Base-by-base conservation (phyloP, 2,888 invertebrate genomes). In the Volucella inanis region DNA sequence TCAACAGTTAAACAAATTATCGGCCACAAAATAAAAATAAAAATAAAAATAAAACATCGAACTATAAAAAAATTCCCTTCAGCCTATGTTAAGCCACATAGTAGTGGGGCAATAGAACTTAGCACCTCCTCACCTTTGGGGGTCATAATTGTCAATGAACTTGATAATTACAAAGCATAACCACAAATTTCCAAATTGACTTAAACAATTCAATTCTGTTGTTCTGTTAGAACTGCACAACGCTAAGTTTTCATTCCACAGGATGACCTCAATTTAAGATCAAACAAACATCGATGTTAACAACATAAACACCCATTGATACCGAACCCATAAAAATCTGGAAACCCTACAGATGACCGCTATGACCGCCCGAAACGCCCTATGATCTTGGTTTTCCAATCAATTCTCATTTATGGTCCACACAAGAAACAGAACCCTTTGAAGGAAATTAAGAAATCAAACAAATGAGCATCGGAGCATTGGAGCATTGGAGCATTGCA, bases 241-340 rank as follows among this genome's bases (percentile, higher is more conserved):
- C 6, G 31, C 31, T 2, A 31, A 4, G 31, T 6, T 31, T 31
- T 39, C 31, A 18, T 18, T 59, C 71, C 64, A 12, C 31, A 22
- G 45, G 31, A 22, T 59, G 15, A 70, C 59, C 70, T 59, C 45
- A 38, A 70, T 62, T 61, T 15, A 39, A 45, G 43, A 74, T 57
- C 74, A 52, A 59, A 61, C 59, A 47, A 43, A 22, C 50, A 68
- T 55, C n/a, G 43, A 62, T 62, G 38, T n/a, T 6, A 65, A 55
- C 61, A 52, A 14, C 45, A 50, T 78, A 57, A 70, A 70, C 57
- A 84, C 11, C 64, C 10, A 77, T 61, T 54, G 22, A 70, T 49
- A 61, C 50, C 74, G 61, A 80, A 39, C 52, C 75, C 79, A 84
- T 76, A 65, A 80, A 84, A 65, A 18, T 38, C 43, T 43, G 12